Evolutionary conservation across 2,797 vertebrate genomes (phyloP).

Genomic region (Parotocinclus haroldoi): DNA sequence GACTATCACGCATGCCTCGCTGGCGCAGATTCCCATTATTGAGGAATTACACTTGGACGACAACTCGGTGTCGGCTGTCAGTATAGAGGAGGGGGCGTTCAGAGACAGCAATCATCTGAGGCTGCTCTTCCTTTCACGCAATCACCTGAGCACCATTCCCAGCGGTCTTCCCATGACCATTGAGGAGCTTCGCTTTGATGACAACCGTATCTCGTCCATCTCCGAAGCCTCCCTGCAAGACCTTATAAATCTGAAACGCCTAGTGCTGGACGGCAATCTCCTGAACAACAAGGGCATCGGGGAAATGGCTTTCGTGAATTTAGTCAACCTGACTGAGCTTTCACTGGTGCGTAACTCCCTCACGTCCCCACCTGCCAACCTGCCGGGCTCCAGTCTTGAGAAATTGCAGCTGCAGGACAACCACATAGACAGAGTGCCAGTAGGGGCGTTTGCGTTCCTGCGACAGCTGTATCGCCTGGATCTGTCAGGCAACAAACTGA

Average conservation of each 20-base stretch:
- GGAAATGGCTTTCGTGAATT: constrained; percentile 91
- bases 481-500: constrained; percentile 97
- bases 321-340: constrained; percentile 94
- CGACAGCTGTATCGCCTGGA: constrained; percentile 95
- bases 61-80: constrained; percentile 97
- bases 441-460: constrained; percentile 91
- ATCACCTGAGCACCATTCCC: constrained; percentile 98
- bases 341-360: constrained; percentile 94
- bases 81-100: constrained; percentile 97
- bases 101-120: constrained; percentile 92
- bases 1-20: constrained; percentile 91
- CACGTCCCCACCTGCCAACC: constrained; percentile 88
- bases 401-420: constrained; percentile 98
- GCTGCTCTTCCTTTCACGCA: constrained; percentile 95
- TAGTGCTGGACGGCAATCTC: constrained; percentile 96
- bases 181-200: constrained; percentile 96
- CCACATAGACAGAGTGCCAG: constrained; percentile 92
- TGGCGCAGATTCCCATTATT: constrained; percentile 94
- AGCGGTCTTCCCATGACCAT: constrained; percentile 94
- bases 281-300: constrained; percentile 94
- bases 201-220: constrained; percentile 98
- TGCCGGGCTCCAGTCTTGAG: constrained; percentile 89
- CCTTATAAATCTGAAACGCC: constrained; percentile 95
- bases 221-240: constrained; percentile 93
- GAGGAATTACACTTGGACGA: constrained; percentile 99